Evolutionary conservation across 2,797 vertebrate genomes (phyloP).

Genomic region (Rhinogobio ventralis): DNA sequence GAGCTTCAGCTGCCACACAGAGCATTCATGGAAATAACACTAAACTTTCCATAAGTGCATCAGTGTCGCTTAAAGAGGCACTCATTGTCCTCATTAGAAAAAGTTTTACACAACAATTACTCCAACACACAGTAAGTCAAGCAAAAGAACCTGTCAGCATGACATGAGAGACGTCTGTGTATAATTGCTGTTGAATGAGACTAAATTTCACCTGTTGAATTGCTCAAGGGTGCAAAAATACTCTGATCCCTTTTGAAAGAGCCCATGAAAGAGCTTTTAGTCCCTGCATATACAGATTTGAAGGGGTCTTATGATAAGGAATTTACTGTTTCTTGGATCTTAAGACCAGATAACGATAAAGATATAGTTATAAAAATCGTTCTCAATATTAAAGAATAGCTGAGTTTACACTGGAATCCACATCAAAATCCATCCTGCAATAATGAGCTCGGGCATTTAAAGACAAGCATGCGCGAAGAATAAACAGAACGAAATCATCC

Average conservation of each 20-base stretch:
- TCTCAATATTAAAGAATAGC: too few species aligned
- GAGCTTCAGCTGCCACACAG: neutral
- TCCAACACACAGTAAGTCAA: neutral
- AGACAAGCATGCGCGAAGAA: too few species aligned
- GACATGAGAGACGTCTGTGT: neutral
- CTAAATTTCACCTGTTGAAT: neutral
- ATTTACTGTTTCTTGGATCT: neutral
- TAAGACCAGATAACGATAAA: neutral
- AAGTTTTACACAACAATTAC: neutral
- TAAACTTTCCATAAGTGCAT: neutral
- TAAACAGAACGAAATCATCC: too few species aligned
- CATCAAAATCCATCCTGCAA: too few species aligned
- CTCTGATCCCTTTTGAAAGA: neutral
- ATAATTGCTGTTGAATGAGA: neutral
- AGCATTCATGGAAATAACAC: neutral
- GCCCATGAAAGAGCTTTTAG: neutral
- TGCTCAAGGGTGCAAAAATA: neutral
- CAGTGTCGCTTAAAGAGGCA: neutral
- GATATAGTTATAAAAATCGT: too few species aligned
- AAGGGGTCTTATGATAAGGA: neutral
- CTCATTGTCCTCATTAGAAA: neutral
- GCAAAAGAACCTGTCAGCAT: slow-evolving; percentile 25
- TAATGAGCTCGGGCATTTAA: too few species aligned
- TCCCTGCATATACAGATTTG: neutral
- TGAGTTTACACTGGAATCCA: too few species aligned